Conservation (phyloP, 2,888 invertebrate species). For the Clostera curtula region DNA sequence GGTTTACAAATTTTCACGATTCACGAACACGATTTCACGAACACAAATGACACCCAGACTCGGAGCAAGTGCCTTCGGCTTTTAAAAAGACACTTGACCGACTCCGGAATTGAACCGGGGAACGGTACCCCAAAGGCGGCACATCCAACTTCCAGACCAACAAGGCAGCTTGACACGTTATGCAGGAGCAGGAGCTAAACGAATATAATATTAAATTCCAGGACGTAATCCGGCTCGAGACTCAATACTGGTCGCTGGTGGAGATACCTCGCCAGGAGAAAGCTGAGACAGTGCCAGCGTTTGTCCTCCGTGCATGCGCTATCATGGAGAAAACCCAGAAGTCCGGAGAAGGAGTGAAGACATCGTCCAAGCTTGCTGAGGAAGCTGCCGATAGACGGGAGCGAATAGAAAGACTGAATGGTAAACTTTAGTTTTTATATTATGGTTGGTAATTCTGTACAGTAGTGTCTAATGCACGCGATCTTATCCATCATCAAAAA, state of each 20-base stretch:
- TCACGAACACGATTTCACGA: too few species aligned
- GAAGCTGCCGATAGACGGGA: slow-evolving; percentile 90
- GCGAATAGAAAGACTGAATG: slow-evolving; percentile 89
- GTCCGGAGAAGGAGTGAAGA: slow-evolving; percentile 91
- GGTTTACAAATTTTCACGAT: too few species aligned
- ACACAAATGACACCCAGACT: too few species aligned
- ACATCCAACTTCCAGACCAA: too few species aligned
- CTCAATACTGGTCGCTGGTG: slow-evolving; percentile 94
- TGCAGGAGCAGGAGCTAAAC: too few species aligned
- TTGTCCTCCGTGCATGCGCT: slow-evolving; percentile 91
- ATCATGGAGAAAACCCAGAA: slow-evolving; percentile 95
- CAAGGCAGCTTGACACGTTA: too few species aligned
- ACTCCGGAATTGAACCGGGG: too few species aligned
- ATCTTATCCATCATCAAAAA: too few species aligned
- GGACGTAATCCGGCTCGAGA: slow-evolving; percentile 93
- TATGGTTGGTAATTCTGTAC: background rate
- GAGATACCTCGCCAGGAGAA: slow-evolving; percentile 96
- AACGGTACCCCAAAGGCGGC: too few species aligned
- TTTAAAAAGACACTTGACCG: too few species aligned
- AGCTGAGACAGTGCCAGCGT: slow-evolving; percentile 93
- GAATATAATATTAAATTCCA: slow-evolving; percentile 44
- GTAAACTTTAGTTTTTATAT: slow-evolving; percentile 59
- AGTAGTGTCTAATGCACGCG: background rate
- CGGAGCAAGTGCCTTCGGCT: too few species aligned
- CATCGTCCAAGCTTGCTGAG: slow-evolving; percentile 87